These are phyloP conservation scores for Leucopsar rothschildi DNA, from an alignment of 2,113 vertebrate species.

Conservation along the genomic window DNA sequence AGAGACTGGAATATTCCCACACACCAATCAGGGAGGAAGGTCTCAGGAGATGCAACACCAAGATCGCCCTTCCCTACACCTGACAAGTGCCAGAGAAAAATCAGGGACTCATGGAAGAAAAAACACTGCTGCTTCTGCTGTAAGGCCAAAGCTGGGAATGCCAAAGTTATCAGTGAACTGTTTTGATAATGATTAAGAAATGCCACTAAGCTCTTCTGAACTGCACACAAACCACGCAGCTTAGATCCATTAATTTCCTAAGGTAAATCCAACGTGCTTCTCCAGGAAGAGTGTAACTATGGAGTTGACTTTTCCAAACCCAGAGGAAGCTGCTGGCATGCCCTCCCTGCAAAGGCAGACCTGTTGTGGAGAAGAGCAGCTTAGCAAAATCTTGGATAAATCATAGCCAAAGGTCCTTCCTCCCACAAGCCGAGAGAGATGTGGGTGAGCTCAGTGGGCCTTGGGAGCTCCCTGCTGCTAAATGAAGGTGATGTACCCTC, in stretches of 20 bases:
- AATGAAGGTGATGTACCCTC: not conserved
- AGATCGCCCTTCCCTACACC: not conserved
- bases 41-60: not conserved
- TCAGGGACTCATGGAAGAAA: fast-evolving
- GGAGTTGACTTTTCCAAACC: not conserved
- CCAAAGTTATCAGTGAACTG: not conserved
- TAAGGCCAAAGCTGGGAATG: not conserved
- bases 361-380: not conserved
- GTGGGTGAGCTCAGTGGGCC: not conserved
- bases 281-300: not conserved
- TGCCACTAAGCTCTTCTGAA: not conserved
- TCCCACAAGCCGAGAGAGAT: not conserved
- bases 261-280: not conserved
- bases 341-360: not conserved
- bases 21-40: not conserved
- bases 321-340: not conserved
- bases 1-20: not conserved
- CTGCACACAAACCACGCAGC: not conserved
- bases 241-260: not conserved
- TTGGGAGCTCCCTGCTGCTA: not conserved
- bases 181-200: not conserved
- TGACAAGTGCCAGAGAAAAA: not conserved
- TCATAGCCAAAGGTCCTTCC: not conserved
- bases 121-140: not conserved
- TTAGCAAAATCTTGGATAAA: not conserved